These are phyloP conservation scores for Anarrhichthys ocellatus DNA, from an alignment of 2,113 vertebrate genomes.

Conservation along the genomic window DNA sequence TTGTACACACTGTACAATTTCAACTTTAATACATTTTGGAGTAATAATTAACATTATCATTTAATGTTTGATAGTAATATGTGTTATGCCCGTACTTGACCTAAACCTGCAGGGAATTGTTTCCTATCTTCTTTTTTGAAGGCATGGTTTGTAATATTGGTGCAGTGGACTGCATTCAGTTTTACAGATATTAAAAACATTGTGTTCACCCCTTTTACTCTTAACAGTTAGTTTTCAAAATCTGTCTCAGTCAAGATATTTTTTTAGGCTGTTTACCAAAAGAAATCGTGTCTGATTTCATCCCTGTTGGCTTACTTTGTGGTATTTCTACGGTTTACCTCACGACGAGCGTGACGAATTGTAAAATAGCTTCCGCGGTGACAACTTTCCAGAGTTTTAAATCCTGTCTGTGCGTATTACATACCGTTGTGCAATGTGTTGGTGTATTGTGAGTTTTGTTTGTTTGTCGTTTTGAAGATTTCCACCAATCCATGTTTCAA, in stretches of 20 bases:
- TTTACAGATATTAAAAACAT: not conserved
- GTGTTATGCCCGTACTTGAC: not conserved
- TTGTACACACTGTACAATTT: constrained; percentile 12
- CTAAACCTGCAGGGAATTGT: constrained; percentile 20
- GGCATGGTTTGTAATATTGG: not conserved
- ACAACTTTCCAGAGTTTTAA: constrained; percentile 13
- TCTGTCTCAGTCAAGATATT: not conserved
- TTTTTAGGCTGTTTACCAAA: constrained; percentile 32
- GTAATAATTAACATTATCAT: constrained; percentile 21
- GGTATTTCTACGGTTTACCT: not conserved
- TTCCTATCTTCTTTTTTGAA: not conserved
- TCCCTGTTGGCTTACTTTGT: not conserved
- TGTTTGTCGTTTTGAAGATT: constrained; percentile 61
- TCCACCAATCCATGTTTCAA: constrained; percentile 35
- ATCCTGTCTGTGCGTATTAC: constrained; percentile 3
- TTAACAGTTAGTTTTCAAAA: constrained; percentile 14
- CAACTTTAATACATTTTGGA: constrained; percentile 22
- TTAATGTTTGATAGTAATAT: constrained; percentile 7
- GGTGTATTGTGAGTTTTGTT: constrained; percentile 22
- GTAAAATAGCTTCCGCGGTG: not conserved
- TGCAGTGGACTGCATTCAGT: not conserved
- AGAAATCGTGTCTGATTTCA: not conserved
- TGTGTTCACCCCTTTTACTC: not conserved
- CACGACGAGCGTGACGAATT: not conserved
- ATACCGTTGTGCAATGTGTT: not conserved